Conservation (phyloP, 2,797 vertebrate genomes). For the Darevskia nairensis region DNA sequence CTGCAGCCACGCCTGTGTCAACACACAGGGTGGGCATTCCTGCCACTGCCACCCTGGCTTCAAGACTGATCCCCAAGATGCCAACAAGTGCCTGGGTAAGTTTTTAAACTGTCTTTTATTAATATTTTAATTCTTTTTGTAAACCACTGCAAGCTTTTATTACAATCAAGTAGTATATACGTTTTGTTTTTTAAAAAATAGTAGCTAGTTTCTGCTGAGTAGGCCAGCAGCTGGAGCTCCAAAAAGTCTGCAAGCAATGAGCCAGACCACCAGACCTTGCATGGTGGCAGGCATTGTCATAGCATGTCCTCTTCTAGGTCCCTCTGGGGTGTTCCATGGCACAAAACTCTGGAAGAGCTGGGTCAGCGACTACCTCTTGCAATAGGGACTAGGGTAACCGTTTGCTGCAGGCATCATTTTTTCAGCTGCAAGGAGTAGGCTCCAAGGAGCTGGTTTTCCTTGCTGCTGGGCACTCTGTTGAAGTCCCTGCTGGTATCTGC, state of each 20-base stretch:
- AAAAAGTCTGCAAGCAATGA: not conserved
- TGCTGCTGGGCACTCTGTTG: not conserved
- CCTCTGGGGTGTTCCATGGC: not conserved
- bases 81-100: constrained; percentile 39
- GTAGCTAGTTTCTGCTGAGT: not conserved
- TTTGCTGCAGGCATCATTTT: too few relatives aligned
- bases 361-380: too few relatives aligned
- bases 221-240: not conserved
- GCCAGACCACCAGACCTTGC: not conserved
- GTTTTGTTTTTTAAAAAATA: too few relatives aligned
- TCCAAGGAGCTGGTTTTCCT: not conserved
- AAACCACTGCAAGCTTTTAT: too few relatives aligned
- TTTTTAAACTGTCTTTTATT: too few relatives aligned
- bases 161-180: too few relatives aligned
- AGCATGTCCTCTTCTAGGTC: not conserved
- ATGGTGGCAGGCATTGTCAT: not conserved
- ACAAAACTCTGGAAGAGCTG: not conserved
- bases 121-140: too few relatives aligned
- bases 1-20: constrained; percentile 67
- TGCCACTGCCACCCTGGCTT: constrained; percentile 66
- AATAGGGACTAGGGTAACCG: too few relatives aligned
- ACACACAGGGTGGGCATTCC: constrained; percentile 55
- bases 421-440: too few relatives aligned
- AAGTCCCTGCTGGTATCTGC: not conserved
- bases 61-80: not conserved